Conservation (phyloP, 2,113 vertebrate genomes). For the Sakesphorus luctuosus region DNA sequence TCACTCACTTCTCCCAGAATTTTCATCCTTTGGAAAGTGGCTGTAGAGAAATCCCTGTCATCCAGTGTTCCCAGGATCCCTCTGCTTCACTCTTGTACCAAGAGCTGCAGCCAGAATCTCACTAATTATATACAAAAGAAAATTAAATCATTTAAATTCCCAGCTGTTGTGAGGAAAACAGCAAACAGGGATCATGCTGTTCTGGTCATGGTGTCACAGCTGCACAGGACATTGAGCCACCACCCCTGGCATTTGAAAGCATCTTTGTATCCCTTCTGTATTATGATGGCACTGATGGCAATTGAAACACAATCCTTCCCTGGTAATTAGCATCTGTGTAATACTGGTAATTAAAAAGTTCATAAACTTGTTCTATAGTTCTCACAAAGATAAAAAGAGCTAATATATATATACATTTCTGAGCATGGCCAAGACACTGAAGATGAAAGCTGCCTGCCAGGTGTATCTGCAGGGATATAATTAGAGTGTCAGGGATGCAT, state of each 20-base stretch:
- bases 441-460: background rate
- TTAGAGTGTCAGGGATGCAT: background rate
- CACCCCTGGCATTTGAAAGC: background rate
- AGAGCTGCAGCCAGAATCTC: background rate
- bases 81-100: background rate
- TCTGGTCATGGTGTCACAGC: background rate
- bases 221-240: background rate
- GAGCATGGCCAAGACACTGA: background rate
- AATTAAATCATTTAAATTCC: background rate
- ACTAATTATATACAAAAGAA: background rate
- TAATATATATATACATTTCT: background rate
- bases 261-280: background rate
- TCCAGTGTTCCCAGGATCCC: background rate
- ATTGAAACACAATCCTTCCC: background rate
- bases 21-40: background rate
- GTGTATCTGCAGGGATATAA: background rate
- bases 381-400: background rate
- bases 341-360: conserved; percentile 17
- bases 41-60: background rate
- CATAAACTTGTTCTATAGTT: background rate
- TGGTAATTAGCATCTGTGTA: conserved; percentile 14
- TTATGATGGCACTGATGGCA: background rate
- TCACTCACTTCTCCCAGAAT: accelerated
- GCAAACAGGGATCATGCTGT: background rate
- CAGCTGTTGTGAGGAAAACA: background rate